These are phyloP conservation scores for Macquaria ambigua DNA, from an alignment of 2,113 vertebrate genomes.

Conservation along the genomic window DNA sequence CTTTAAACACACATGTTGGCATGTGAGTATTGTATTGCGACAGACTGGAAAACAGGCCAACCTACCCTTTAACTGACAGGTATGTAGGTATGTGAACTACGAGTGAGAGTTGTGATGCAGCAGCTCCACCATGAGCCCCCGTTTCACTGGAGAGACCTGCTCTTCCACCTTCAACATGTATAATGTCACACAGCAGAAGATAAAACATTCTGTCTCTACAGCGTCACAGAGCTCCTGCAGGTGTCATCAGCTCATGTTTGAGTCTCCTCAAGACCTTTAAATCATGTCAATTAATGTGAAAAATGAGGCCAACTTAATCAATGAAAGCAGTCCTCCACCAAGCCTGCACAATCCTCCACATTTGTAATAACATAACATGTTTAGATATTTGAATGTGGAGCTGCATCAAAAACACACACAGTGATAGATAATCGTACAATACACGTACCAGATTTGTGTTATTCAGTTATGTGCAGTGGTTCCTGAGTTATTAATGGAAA, in stretches of 20 bases:
- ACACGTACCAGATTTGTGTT: no score
- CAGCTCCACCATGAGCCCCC: neutral
- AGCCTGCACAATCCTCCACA: neutral
- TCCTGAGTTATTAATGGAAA: no score
- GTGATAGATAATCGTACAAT: no score
- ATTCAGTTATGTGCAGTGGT: no score
- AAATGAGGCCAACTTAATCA: neutral
- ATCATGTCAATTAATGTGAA: neutral
- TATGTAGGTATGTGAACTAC: slow-evolving; percentile 38
- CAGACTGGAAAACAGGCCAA: neutral
- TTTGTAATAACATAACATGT: no score
- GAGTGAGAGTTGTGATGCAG: neutral
- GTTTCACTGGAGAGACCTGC: slow-evolving; percentile 40
- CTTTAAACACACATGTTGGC: neutral
- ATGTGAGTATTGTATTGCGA: neutral
- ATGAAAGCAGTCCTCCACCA: neutral
- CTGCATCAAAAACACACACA: no score
- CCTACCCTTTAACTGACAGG: neutral
- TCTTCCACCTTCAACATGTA: neutral
- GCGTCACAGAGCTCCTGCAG: neutral
- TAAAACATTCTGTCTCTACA: no score
- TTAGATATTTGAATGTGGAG: neutral
- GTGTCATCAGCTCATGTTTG: neutral
- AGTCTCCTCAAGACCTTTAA: neutral
- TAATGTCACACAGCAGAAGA: neutral